Evolutionary conservation across 1,140 invertebrate genomes (phyloP), one percentile per base, ranked within the genome.

Genomic region (Platyscapa corneri): DNA sequence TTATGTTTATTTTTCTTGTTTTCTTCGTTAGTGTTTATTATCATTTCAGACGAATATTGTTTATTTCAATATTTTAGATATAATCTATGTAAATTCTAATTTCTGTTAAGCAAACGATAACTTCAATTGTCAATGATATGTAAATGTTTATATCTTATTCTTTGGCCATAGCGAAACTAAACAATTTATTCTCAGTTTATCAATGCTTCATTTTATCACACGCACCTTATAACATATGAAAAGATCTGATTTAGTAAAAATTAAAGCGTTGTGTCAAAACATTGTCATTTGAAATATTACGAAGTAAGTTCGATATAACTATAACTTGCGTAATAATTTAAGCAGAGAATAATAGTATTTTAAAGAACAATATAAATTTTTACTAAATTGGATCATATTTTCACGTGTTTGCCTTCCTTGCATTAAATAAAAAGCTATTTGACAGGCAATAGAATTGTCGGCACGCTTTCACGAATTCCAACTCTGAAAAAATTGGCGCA

Each of bases 61-160:
- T 82, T 85, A 81, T 81, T 80, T 42, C 53, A 82, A 49, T 49
- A 76, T 53, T 53, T 67, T 76, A 56, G 78, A 37, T 77, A 85
- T 85, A 85, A 82, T 82, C 30, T 86, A 86, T 86, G 30, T 77
- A 82, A 82, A 86, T 82, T 86, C n/a, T 82, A 86, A 86, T 78
- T 34, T 77, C 39, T 82, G 84, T 86, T 82, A 82, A 82, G 56
- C 46, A 82, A 82, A 72, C 32, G 46, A 74, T 70, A 77, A 70
- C 37, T 82, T 65, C 30, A 60, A 85, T 53, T 67, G 39, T 81
- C 65, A 80, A 64, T 67, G 56, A 67, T 46, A 53, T 85, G 60
- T 81, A 85, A 85, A 78, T 82, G 80, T 77, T 86, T 78, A 82
- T 82, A 67, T 6, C 46, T 27, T 76, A 82, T 60, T 78, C 6